Evolutionary conservation across 2,797 vertebrate genomes (phyloP).

Genomic region (Sebastes jordani): DNA sequence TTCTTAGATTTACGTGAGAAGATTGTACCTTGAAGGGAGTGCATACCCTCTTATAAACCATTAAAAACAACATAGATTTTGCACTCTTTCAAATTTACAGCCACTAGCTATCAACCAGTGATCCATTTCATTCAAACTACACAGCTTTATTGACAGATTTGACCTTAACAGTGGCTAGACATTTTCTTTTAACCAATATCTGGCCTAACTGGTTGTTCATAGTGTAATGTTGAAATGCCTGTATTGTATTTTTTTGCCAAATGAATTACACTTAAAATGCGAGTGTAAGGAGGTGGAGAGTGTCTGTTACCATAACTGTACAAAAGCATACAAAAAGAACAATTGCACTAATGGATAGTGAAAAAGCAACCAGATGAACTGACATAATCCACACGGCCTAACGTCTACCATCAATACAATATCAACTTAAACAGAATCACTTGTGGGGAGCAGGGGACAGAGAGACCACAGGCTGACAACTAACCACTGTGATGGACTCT

Average conservation of each 20-base stretch:
- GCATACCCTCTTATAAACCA: slow-evolving; percentile 24
- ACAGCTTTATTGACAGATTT: slow-evolving; percentile 2
- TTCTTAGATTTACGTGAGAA: slow-evolving; percentile 68
- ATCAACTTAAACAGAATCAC: background rate
- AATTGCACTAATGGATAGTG: no score
- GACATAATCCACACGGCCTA: background rate
- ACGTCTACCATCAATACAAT: background rate
- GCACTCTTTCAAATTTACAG: slow-evolving; percentile 14
- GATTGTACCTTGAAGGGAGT: slow-evolving; percentile 56
- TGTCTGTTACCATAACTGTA: no score
- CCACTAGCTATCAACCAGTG: background rate
- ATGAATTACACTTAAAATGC: no score
- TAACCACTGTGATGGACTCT: no score
- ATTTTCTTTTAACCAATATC: background rate
- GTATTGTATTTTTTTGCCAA: background rate
- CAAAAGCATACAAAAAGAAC: no score
- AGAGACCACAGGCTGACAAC: background rate
- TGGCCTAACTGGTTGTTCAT: background rate
- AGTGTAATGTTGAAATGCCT: background rate
- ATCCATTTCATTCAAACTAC: slow-evolving; percentile 24
- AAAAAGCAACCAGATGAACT: background rate
- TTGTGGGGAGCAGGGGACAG: background rate
- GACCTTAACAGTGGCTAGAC: background rate
- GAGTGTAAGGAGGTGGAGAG: background rate
- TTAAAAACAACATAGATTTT: slow-evolving; percentile 14